A percentile compares a stretch with the other conserved stretches of the same genome.
Evolutionary conservation across 2,113 vertebrate genomes (phyloP).

Genomic region (Variabilichromis moorii): DNA sequence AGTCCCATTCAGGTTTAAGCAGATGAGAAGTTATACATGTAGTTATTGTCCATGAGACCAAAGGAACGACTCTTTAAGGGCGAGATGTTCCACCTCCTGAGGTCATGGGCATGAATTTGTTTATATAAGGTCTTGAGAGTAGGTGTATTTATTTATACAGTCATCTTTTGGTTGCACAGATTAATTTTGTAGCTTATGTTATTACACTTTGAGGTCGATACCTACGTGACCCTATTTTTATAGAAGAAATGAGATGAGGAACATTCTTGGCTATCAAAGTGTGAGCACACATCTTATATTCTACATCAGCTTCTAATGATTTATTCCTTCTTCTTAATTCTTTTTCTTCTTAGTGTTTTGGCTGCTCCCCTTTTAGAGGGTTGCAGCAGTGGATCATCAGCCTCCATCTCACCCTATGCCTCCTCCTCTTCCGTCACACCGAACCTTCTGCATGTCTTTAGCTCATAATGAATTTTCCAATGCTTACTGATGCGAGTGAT

Average conservation of each 20-base stretch:
- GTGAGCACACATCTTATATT: neutral
- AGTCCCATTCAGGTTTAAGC: neutral
- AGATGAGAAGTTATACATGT: neutral
- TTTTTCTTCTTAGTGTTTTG: neutral
- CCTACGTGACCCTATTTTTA: neutral
- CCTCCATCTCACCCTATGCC: neutral
- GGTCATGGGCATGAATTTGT: neutral
- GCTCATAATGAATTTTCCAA: neutral
- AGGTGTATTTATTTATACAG: neutral
- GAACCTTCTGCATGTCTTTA: neutral
- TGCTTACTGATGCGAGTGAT: neutral
- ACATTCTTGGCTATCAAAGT: neutral
- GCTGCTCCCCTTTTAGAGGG: neutral
- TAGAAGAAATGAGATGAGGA: neutral
- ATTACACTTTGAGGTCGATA: neutral
- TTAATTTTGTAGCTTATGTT: neutral
- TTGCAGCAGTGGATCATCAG: neutral
- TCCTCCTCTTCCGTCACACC: neutral
- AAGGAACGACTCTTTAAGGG: rapidly evolving
- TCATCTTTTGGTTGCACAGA: neutral
- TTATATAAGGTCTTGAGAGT: neutral
- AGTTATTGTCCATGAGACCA: neutral
- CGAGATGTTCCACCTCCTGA: neutral
- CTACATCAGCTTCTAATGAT: neutral
- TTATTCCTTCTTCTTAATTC: neutral